A percentile compares a stretch with the other conserved stretches of the same genome.
Evolutionary conservation across 2,797 vertebrate genomes (phyloP).

Genomic region (Karalla daura): DNA sequence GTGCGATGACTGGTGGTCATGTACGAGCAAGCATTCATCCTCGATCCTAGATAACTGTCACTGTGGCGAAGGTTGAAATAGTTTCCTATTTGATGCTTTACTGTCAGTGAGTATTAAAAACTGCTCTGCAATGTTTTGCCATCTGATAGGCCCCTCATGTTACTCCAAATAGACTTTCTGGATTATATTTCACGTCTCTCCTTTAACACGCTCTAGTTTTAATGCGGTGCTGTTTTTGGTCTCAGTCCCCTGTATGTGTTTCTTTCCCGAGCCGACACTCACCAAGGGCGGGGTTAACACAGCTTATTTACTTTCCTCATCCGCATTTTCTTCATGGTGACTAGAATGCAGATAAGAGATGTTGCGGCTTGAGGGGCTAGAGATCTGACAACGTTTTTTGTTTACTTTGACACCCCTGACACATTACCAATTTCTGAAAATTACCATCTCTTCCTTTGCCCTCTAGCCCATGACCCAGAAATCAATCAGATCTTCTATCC

Average conservation of each 20-base stretch:
- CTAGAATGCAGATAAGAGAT: slow-evolving; percentile 9
- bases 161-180: neutral
- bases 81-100: neutral
- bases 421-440: slow-evolving; percentile 29
- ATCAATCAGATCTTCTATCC: slow-evolving; percentile 16
- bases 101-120: neutral
- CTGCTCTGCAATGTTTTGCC: neutral
- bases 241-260: neutral
- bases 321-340: neutral
- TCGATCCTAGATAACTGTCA: neutral
- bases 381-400: neutral
- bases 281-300: neutral
- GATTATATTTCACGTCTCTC: neutral
- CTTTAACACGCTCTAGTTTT: neutral
- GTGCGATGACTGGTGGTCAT: neutral
- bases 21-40: neutral
- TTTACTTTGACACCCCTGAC: slow-evolving; percentile 2
- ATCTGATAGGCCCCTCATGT: neutral
- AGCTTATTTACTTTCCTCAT: neutral
- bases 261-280: neutral
- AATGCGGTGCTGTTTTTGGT: neutral
- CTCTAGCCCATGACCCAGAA: slow-evolving; percentile 8
- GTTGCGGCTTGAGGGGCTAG: neutral
- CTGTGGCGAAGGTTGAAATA: neutral
- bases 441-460: slow-evolving; percentile 1